Conservation (phyloP, 2,888 invertebrate species). For the Erannis defoliaria region DNA sequence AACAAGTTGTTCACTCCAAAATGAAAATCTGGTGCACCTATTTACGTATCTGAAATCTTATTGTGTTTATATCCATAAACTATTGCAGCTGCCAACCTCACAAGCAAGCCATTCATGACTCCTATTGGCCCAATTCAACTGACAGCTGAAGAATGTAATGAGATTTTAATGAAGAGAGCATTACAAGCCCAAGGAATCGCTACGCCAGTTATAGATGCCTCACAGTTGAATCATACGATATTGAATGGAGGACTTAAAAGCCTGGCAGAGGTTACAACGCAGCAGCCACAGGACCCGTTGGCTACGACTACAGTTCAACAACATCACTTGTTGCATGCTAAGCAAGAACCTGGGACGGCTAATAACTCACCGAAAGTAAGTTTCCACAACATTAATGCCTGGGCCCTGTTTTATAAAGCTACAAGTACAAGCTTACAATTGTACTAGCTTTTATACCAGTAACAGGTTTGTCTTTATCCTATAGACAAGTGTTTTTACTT, state of each 20-base stretch:
- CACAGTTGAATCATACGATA: conserved; percentile 78
- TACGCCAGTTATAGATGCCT: conserved; percentile 80
- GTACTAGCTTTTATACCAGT: no score
- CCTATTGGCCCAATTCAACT: conserved; percentile 91
- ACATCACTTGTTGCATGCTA: conserved; percentile 83
- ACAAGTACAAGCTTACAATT: no score
- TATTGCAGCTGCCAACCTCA: conserved; percentile 74
- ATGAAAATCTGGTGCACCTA: no score
- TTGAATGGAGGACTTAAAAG: conserved; percentile 78
- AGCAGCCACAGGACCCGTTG: conserved; percentile 66
- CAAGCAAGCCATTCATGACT: conserved; percentile 89
- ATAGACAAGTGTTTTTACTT: no score
- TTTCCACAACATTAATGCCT: conserved; percentile 15
- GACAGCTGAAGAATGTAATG: conserved; percentile 92
- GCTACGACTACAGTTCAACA: conserved; percentile 73
- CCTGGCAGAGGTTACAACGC: conserved; percentile 70
- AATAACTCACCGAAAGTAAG: conserved; percentile 86
- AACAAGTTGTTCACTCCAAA: not conserved
- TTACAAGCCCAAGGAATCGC: conserved; percentile 88
- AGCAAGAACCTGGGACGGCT: conserved; percentile 87
- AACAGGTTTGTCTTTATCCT: no score
- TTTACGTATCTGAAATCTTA: conserved; percentile 1
- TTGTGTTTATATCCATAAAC: conserved; percentile 23
- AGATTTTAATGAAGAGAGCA: conserved; percentile 91
- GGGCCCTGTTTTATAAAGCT: no score